A percentile compares a stretch with the other conserved stretches of the same genome.
phyloP scores from a whole-genome alignment of 1,140 invertebrate genomes.

The Atopsyche davidsoni region DNA sequence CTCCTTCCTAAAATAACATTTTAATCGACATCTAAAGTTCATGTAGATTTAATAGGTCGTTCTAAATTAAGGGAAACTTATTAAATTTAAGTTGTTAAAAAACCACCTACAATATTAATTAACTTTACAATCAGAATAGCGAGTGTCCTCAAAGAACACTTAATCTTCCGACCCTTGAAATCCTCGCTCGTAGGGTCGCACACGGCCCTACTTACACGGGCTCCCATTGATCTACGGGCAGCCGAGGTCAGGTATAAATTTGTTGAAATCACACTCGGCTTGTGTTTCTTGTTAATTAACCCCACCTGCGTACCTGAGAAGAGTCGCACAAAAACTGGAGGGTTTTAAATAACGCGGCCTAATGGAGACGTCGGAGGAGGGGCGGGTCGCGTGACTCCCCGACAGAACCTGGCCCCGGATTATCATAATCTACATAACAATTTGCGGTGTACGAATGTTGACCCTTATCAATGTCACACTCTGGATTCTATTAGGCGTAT shows the following conservation, averaged over 20 bases:
- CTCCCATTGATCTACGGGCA: constrained; percentile 16
- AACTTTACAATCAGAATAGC: no score
- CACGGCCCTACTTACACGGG: no score
- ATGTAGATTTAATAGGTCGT: no score
- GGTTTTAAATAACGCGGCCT: constrained; percentile 18
- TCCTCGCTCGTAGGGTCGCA: no score
- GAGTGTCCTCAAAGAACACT: no score
- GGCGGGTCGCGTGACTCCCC: constrained; percentile 13
- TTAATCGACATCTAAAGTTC: no score
- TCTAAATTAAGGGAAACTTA: no score
- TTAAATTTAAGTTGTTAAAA: no score
- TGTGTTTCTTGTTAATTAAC: constrained; percentile 26
- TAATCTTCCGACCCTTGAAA: no score
- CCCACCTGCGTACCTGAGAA: not conserved
- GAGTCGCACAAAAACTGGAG: constrained; percentile 1
- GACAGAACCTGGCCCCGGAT: constrained; percentile 26
- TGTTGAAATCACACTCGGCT: constrained; percentile 20
- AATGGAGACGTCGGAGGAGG: constrained; percentile 10
- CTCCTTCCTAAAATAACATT: no score
- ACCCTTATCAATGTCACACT: constrained; percentile 31
- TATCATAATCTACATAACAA: constrained; percentile 32
- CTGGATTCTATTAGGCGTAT: constrained; percentile 26
- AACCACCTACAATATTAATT: no score
- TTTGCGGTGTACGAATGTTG: constrained; percentile 31
- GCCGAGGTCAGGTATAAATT: constrained; percentile 14